phyloP scores from a whole-genome alignment of 2,797 vertebrate species.

The Cygnus olor region DNA sequence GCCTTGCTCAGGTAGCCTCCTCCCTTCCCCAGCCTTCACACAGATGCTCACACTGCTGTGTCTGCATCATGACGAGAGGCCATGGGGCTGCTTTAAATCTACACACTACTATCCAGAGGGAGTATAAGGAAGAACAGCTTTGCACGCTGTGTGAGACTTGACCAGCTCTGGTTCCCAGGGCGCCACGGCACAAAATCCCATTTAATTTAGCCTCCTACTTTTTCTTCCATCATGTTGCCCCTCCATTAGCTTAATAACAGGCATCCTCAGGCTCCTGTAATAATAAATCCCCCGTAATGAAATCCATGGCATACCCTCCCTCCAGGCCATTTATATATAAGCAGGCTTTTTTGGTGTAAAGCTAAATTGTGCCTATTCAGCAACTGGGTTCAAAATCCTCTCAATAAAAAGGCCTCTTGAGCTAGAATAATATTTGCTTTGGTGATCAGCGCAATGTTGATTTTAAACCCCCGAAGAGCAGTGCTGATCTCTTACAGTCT shows the following conservation, averaged over 20 bases:
- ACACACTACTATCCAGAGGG: not conserved
- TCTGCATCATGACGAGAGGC: accelerated
- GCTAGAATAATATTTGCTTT: slow-evolving; percentile 1
- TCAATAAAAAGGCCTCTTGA: not conserved
- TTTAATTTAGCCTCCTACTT: not conserved
- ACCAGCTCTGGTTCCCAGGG: not conserved
- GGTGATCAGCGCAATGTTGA: not conserved
- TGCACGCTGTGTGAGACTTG: not conserved
- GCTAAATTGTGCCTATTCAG: not conserved
- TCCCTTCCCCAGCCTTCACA: not conserved
- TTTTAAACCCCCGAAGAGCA: not conserved
- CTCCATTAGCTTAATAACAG: not conserved
- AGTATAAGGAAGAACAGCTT: not conserved
- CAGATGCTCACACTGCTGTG: accelerated
- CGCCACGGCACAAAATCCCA: not conserved
- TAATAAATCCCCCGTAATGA: not conserved
- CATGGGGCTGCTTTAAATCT: not conserved
- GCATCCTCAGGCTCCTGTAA: not conserved
- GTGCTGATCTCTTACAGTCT: not conserved
- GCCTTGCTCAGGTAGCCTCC: not conserved
- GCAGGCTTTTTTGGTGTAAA: not conserved
- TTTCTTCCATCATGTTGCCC: not conserved
- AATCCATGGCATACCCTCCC: not conserved
- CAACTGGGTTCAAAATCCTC: not conserved
- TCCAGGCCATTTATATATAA: not conserved